phyloP scores from a whole-genome alignment of 2,797 vertebrate species.

The Buphagus erythrorhynchus region DNA sequence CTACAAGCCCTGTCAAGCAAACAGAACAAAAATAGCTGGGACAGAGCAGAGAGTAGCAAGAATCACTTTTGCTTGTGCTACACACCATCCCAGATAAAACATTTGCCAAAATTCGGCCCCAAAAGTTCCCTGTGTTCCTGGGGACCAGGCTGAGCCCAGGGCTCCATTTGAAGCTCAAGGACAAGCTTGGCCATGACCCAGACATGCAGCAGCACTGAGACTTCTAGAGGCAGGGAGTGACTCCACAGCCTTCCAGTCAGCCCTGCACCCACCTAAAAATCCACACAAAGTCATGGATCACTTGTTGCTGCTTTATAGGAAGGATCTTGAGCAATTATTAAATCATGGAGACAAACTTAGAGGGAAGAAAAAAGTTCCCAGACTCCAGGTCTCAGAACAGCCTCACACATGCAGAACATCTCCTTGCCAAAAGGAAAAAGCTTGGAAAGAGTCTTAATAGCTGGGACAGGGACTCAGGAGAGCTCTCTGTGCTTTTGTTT shows the following conservation, averaged over 20 bases:
- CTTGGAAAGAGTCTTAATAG: background rate
- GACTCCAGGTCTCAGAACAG: background rate
- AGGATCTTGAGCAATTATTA: background rate
- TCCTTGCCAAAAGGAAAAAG: background rate
- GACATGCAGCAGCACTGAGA: background rate
- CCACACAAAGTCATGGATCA: background rate
- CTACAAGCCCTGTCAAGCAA: background rate
- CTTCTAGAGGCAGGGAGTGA: background rate
- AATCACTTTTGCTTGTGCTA: background rate
- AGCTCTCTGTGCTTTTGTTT: background rate
- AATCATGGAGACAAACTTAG: background rate
- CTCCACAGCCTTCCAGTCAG: background rate
- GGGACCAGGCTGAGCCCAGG: background rate
- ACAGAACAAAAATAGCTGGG: background rate
- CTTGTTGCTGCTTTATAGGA: background rate
- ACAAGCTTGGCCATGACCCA: rapidly evolving
- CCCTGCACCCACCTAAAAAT: background rate
- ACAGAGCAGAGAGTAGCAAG: background rate
- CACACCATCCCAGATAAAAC: background rate
- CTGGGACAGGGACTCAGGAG: background rate
- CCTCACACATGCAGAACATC: background rate
- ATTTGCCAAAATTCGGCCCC: background rate
- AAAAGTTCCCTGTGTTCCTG: rapidly evolving
- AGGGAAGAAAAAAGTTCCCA: background rate
- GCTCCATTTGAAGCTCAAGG: background rate